Base-by-base conservation (phyloP, 2,888 invertebrate species). In the Piscicola geometra region DNA sequence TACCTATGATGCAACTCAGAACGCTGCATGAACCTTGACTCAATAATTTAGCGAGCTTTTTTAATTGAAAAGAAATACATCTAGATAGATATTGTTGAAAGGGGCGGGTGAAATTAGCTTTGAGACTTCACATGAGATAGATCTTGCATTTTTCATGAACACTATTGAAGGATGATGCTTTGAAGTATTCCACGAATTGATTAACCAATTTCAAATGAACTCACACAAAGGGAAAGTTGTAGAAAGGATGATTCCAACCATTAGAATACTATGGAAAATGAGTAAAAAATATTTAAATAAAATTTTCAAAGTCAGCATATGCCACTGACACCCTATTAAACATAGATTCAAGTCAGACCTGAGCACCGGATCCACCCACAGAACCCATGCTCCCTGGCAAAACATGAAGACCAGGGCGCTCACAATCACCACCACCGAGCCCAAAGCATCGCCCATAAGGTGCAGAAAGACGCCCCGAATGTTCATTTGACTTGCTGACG, bases 391-490 rank as follows among this genome's bases (percentile, higher is more conserved):
- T 5, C 78, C 81, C 25, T 84, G 81, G 1, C 81, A 82, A 79
- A 82, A 88, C 91, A 91, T 87, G 70, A 89, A 88, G 78, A 90
- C 88, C 79, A 89, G 82, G 5, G 95, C 94, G 75, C 94, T 93
- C 69, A 91, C 89, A 67, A 94, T 91, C 18, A 96, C 95, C 81
- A 95, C 93, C 0, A 94, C 89, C 0, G 94, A 94, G 74, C 99
- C 99, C 70, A 99, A 87, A 30, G 98, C 98, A 87, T 99, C 99
- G 70, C 97, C 96, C 52, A 99, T 86, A 2, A 99, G 92, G 85
- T 99, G 99, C 75, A 99, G 88, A 86, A 98, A 99, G n/a, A 98
- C 98, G n/a, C 97, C 99, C 75, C 93, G 90, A 96, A 99, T 99
- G 85, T 99, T 99, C 91, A 99, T 91, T 84, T 95, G 93, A 1